Evolutionary conservation across 1,140 invertebrate genomes (phyloP).

Genomic region (Steinernema feltiae): DNA sequence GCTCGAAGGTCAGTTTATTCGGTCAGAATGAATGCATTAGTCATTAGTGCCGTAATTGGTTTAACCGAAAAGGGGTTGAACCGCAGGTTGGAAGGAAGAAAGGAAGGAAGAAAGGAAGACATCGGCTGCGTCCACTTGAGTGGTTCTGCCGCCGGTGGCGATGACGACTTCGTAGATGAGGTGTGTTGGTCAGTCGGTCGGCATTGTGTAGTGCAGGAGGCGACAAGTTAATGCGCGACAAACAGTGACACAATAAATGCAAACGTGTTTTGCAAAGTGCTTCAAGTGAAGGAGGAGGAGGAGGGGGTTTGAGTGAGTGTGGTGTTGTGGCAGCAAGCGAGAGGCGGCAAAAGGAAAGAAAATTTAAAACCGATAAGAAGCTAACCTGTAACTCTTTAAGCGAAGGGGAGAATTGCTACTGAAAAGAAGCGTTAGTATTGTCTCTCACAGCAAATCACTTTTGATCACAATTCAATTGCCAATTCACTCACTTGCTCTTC

Average conservation of each 20-base stretch:
- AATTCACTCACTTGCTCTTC: constrained; percentile 32
- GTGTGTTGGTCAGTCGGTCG: no score
- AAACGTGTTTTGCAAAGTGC: not conserved
- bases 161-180: no score
- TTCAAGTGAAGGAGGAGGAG: not conserved
- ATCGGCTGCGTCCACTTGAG: constrained; percentile 7
- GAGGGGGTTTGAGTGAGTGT: not conserved
- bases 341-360: not conserved
- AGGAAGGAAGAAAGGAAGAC: not conserved
- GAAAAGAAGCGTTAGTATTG: constrained; percentile 24
- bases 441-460: not conserved
- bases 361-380: constrained; percentile 15
- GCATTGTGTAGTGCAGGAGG: not conserved
- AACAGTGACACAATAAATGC: not conserved
- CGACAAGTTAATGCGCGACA: not conserved
- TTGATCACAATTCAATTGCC: not conserved
- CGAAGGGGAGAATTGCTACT: constrained; percentile 38
- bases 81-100: not conserved
- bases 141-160: not conserved
- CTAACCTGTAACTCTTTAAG: constrained; percentile 43
- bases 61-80: constrained; percentile 8
- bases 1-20: constrained; percentile 12
- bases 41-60: constrained; percentile 15
- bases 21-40: constrained; percentile 11
- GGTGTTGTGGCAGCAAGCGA: no score